Base-by-base conservation (phyloP, 2,113 vertebrate species). In the Arenaria interpres region DNA sequence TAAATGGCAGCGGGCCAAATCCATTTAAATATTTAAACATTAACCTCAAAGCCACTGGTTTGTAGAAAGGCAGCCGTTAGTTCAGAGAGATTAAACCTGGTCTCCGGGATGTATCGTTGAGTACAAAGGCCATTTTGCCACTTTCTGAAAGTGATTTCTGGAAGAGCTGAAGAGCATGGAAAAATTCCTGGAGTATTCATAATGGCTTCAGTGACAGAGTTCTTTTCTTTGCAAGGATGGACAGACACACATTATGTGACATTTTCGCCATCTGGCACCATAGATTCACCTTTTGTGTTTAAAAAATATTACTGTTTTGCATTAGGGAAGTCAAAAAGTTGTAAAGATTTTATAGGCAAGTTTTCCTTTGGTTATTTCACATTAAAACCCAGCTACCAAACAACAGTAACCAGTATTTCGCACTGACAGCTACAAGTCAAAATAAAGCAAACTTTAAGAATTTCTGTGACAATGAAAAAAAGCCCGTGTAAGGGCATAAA, bases 11-110 rank as follows among this genome's bases (percentile, higher is more conserved):
- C 5, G 39, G 48, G 89, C 96, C 96, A 96, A 96, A 89, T 30
- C 51, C 2, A 4, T 95, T 96, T 94, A 95, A 96, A 92, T 85
- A 94, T 92, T 97, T 97, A 97, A 97, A 94, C 91, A 96, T 96
- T 97, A 97, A 96, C 96, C 69, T 96, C 81, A 30, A 92, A 92
- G 87, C 75, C 87, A 91, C 73, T 83, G 71, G 77, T 82, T 93
- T 86, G 46, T 21, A 73, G 28, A 77, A 91, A 95, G n/a, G 74
- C 53, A 95, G 91, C 8, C 6, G 0, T 94, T 89, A 79, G 45
- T n/a, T 56, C 76, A 45, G 22, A 54, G 41, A 60, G 66, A 85
- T 75, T 73, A 68, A 69, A 57, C 59, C 68, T 72, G 18, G 79
- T 93, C 81, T 78, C 57, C 59, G 21, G 74, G 62, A 41, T 82